Base-by-base conservation (phyloP, 1,140 invertebrate species). In the Centruroides sculpturatus region DNA sequence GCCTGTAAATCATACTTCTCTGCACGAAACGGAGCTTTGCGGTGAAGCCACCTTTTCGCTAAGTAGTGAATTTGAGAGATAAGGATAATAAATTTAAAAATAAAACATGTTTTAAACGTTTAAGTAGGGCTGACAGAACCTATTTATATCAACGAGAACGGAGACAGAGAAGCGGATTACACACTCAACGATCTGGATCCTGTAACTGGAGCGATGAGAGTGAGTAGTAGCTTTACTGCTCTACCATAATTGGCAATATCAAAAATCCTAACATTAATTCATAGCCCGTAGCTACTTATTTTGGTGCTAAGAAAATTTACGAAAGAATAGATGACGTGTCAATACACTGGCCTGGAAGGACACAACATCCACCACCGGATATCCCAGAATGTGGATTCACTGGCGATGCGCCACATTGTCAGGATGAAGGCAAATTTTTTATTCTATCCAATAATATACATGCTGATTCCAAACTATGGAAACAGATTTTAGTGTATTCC, bases 81-180 rank as follows among this genome's bases (percentile, higher is more conserved):
- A 49, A n/a, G 53, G 48, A 6, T 64, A 47, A 47, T 59, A 54
- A 3, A 41, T 63, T 23, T 36, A 35, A 23, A 56, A 56, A 56
- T 35, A 9, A 54, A n/a, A 47, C 35, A 23, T 53, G 13, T 6
- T 41, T 41, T 41, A 41, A 41, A 41, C 41, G 8, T 41, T 41
- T 8, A 41, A 41, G 8, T 41, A 41, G 41, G 41, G 41, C 50
- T 69, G 46, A 68, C 66, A 34, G 66, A 64, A 35, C 60, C 66
- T 47, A 61, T 68, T 12, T 50, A 11, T 6, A 66, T 68, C 12
- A 87, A 91, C 68, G 82, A 85, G 58, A 87, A 89, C 68, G 89
- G 88, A 0, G 87, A 90, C 71, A 77, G 88, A 35, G 87, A 90
- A 68, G 86, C 87, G 6, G 87, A 91, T 71, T 91, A 89, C 72